Conservation (phyloP, 2,113 vertebrate genomes). For the Chunga burmeisteri region DNA sequence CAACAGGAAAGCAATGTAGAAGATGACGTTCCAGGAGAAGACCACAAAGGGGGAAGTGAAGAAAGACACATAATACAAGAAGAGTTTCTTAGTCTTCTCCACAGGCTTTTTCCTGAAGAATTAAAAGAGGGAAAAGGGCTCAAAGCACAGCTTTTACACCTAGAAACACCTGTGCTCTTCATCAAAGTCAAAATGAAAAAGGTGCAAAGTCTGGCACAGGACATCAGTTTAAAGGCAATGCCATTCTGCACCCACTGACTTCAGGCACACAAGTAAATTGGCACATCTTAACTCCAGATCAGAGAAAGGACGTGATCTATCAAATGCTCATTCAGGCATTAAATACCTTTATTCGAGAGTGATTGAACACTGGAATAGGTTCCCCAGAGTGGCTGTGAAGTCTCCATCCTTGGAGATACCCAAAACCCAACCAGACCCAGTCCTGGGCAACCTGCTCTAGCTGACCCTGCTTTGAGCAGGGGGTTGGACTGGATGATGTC, state of each 20-base stretch:
- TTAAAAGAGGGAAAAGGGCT: not conserved
- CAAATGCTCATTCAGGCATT: not conserved
- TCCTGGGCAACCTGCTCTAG: not conserved
- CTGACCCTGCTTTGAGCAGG: not conserved
- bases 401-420: not conserved
- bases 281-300: not conserved
- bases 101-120: conserved; percentile 75
- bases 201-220: not conserved
- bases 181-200: not conserved
- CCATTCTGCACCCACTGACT: not conserved
- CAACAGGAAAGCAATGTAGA: conserved; percentile 92
- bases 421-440: not conserved
- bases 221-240: not conserved
- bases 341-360: not conserved
- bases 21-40: conserved; percentile 94
- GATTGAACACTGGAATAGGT: not conserved
- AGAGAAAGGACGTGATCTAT: not conserved
- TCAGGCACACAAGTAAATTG: not conserved
- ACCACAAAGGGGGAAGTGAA: conserved; percentile 90
- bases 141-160: not conserved
- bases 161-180: not conserved
- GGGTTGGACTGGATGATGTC: not conserved
- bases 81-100: conserved; percentile 70
- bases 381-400: not conserved
- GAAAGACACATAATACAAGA: conserved; percentile 78